Base-by-base conservation (phyloP, 2,888 invertebrate genomes). In the Cerastis rubricosa region DNA sequence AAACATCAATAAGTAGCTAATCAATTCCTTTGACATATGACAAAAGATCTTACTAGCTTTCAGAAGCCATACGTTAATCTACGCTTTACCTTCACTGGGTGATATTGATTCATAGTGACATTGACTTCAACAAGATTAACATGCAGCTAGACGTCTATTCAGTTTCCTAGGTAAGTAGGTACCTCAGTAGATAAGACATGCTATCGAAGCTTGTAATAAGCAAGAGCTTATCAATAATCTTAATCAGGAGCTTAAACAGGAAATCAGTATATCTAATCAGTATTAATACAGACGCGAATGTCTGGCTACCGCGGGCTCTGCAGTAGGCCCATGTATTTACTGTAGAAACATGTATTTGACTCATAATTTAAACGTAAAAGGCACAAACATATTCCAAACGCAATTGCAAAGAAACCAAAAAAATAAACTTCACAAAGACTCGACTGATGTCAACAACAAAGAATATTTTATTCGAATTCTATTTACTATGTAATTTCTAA, bases 391-490 rank as follows among this genome's bases (percentile, higher is more conserved):
- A 63, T 40, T 35, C n/a, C 14, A 57, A 65, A 57, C 6, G 22
- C 43, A 71, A 71, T 61, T 57, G 14, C 4, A 43, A 49, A 65
- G 22, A 78, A 57, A 63, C 14, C 57, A 69, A 72, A 70, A 57
- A 68, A 51, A 51, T 17, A 0, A 5, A 25, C 47, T 12, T 61
- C 3, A 9, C 40, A 67, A 47, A 35, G n/a, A n/a, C 67, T 54
- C 51, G 6, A 47, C 40, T 74, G 57, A 79, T 65, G 67, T 71
- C 74, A 64, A 68, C 63, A n/a, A 68, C 22, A 74, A 84, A 71
- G 51, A 74, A 74, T 74, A 71, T 43, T 17, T 71, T 54, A 82
- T 84, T 80, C 54, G 71, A 80, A 84, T 84, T 74, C 59, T 47
- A 78, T 72, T 78, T 81, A 49, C 49, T 49, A 69, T 69, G 12